Evolutionary conservation across 2,797 vertebrate genomes (phyloP), one percentile per base, ranked within the genome.

Genomic region (Melanogrammus aeglefinus): DNA sequence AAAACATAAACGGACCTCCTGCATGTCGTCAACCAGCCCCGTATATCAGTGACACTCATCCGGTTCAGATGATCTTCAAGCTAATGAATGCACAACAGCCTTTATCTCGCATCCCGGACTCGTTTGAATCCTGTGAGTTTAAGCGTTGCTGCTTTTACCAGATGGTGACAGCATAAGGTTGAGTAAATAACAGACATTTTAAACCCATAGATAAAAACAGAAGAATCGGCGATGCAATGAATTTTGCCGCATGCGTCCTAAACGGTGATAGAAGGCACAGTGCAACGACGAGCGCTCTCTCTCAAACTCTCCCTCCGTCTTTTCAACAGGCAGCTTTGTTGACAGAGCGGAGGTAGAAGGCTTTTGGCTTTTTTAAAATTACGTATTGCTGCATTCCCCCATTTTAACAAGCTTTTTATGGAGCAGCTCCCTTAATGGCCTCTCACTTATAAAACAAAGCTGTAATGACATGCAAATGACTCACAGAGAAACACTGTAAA

Each of bases 161-260:
- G 95, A 95, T 93, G 91, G 92, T 93, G 92, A 94, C 87, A 88
- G 88, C 90, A 94, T 91, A 88, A 91, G 73, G 90, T 85, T 91
- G 90, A 73, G 84, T 88, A 74, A 83, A 83, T 89, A 89, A 92
- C 94, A 95, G 93, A 88, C 95, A 95, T 92, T 95, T 91, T 85
- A 87, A 90, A 57, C 89, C 91, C 91, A 72, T 87, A 86, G 88
- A 88, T 88, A 92, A 93, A 90, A 77, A 33, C 78, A 84, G 91
- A 87, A 89, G 92, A 92, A 92, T n/a, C 91, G 93, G 93, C 92
- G 88, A 95, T 89, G 91, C 91, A 92, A 92, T 91, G 94, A 94
- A 95, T 95, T 93, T 91, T 91, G 91, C 92, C 94, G 94, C 93
- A 94, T 95, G 96, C 95, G 96, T 95, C 93, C 51, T n/a, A 57